These are phyloP conservation scores for Nomada hirtipes DNA, from an alignment of 2,888 invertebrate species.

Conservation along the genomic window DNA sequence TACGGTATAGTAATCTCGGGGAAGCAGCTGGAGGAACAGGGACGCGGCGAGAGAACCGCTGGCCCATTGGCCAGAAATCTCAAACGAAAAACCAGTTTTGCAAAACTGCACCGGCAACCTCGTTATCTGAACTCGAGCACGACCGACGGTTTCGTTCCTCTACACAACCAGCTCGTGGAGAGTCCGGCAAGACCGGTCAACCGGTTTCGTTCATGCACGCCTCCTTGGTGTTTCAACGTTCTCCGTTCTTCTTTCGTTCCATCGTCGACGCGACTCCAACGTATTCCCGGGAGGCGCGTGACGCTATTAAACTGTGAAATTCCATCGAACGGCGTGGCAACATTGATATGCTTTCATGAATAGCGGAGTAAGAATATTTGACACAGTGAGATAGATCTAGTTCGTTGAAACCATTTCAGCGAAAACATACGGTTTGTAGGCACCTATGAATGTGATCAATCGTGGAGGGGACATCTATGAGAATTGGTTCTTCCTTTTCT, in stretches of 20 bases:
- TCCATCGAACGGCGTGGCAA: background rate
- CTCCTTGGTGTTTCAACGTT: slow-evolving; percentile 62
- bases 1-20: background rate
- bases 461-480: too few species aligned
- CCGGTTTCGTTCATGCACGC: slow-evolving; percentile 70
- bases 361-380: too few species aligned
- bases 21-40: slow-evolving; percentile 7
- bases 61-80: slow-evolving; percentile 65
- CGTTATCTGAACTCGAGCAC: slow-evolving; percentile 73
- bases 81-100: slow-evolving; percentile 66
- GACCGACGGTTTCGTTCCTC: slow-evolving; percentile 58
- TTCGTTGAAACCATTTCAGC: too few species aligned
- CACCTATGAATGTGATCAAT: too few species aligned
- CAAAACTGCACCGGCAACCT: slow-evolving; percentile 67
- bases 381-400: too few species aligned
- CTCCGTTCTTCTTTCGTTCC: slow-evolving; percentile 35
- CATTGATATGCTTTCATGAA: background rate
- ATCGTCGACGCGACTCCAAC: background rate
- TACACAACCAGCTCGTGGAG: slow-evolving; percentile 18
- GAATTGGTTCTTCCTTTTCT: too few species aligned
- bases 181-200: slow-evolving; percentile 30
- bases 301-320: slow-evolving; percentile 17
- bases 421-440: too few species aligned
- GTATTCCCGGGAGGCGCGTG: background rate
- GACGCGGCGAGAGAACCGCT: slow-evolving; percentile 45